Conservation (phyloP, 2,797 vertebrate species). For the Bovichtus diacanthus region DNA sequence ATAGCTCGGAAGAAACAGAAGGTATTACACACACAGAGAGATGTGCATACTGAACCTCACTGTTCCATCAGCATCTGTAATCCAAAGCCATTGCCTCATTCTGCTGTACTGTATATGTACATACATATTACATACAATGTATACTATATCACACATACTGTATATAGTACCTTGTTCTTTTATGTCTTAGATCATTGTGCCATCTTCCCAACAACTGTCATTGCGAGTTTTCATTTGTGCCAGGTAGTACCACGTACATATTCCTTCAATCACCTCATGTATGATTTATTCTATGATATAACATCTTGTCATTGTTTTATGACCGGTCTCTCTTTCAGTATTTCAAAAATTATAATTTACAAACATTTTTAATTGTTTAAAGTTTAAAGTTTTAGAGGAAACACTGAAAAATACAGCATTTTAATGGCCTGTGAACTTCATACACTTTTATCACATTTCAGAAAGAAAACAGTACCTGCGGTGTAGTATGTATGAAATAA, state of each 20-base stretch:
- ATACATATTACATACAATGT: not conserved
- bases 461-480: not conserved
- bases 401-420: not conserved
- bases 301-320: not conserved
- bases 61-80: not conserved
- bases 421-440: accelerated
- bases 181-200: not conserved
- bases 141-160: not conserved
- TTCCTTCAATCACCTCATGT: not conserved
- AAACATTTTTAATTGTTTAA: no score
- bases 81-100: not conserved
- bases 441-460: not conserved
- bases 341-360: not conserved
- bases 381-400: not conserved
- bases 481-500: not conserved
- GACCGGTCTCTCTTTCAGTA: not conserved
- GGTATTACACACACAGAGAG: not conserved
- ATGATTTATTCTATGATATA: not conserved
- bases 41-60: not conserved
- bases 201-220: no score
- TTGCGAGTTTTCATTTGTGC: not conserved
- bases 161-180: not conserved
- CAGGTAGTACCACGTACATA: not conserved
- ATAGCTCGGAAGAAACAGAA: constrained; percentile 5
- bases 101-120: not conserved